Evolutionary conservation across 2,888 invertebrate species (phyloP).

Genomic region (Pollenia angustigena): DNA sequence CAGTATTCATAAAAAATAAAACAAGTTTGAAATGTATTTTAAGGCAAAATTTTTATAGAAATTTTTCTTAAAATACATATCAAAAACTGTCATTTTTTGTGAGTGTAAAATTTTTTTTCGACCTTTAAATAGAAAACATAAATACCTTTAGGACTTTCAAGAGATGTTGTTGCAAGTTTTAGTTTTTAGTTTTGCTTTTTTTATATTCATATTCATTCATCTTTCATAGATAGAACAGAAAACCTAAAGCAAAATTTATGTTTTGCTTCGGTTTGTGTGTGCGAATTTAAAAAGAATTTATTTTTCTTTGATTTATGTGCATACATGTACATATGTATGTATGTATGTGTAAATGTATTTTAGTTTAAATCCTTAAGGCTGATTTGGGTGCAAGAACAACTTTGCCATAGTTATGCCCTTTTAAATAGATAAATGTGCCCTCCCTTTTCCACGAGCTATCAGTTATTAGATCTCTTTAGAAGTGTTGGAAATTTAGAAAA

Average conservation of each 20-base stretch:
- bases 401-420: too few relatives aligned
- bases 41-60: too few relatives aligned
- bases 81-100: background rate
- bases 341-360: background rate
- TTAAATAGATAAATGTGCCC: too few relatives aligned
- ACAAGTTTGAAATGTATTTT: too few relatives aligned
- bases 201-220: background rate
- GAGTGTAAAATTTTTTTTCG: background rate
- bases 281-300: background rate
- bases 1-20: too few relatives aligned
- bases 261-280: background rate
- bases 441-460: background rate
- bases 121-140: background rate
- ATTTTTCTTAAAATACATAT: too few relatives aligned
- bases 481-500: too few relatives aligned
- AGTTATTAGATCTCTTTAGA: background rate
- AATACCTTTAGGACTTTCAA: background rate
- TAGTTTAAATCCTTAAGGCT: background rate
- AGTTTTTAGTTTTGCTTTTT: background rate
- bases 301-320: constrained; percentile 10
- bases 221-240: background rate
- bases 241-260: background rate
- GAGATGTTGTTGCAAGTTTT: background rate
- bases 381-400: background rate
- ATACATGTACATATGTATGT: background rate